These are phyloP conservation scores for Acronicta alni DNA, from an alignment of 2,888 invertebrate genomes.

Conservation along the genomic window DNA sequence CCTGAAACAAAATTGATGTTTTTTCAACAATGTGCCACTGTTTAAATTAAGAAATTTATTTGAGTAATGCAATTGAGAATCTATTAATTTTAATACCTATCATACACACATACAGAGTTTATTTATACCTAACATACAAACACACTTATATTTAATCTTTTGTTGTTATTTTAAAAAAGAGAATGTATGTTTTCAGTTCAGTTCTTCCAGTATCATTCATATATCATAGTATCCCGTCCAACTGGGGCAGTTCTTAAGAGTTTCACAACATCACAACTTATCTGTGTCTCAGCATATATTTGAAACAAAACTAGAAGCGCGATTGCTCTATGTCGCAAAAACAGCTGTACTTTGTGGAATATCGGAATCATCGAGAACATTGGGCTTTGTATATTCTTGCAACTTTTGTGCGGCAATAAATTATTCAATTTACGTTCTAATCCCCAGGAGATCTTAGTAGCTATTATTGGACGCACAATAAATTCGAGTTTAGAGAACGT, in stretches of 20 bases:
- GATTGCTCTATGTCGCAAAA: constrained; percentile 1
- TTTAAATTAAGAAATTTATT: no score
- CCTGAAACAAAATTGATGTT: constrained; percentile 4
- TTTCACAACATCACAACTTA: constrained; percentile 4
- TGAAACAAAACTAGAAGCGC: constrained; percentile 3
- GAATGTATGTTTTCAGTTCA: no score
- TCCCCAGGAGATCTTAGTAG: constrained; percentile 26
- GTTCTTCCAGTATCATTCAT: not conserved
- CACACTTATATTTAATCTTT: no score
- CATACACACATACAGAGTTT: no score
- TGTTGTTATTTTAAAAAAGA: no score
- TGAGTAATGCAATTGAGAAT: no score
- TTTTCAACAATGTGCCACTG: constrained; percentile 6
- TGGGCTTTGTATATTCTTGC: constrained; percentile 34
- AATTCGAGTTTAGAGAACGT: constrained; percentile 23
- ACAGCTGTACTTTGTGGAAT: constrained; percentile 12
- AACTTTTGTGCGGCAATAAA: constrained; percentile 32
- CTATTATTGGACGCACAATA: constrained; percentile 27
- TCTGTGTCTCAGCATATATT: not conserved
- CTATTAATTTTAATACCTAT: no score
- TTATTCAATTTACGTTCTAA: constrained; percentile 45
- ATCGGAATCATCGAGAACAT: not conserved
- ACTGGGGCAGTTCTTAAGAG: not conserved
- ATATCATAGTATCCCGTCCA: not conserved
- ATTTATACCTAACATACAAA: no score